phyloP scores from a whole-genome alignment of 2,797 vertebrate genomes.

The Sciurus carolinensis region DNA sequence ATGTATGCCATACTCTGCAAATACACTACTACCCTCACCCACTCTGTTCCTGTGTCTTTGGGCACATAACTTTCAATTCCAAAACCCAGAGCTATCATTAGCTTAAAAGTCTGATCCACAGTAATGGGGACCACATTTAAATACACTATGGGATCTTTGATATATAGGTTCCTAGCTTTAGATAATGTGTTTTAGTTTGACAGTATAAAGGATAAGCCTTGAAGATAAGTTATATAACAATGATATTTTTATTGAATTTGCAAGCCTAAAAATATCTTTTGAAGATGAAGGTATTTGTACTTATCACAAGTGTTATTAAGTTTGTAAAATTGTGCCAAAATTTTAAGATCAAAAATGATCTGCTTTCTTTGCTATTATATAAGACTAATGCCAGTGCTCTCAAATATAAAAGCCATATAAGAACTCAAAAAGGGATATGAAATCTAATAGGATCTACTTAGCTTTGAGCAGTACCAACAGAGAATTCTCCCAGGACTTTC shows the following conservation, averaged over 20 bases:
- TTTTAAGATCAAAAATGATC: conserved; percentile 57
- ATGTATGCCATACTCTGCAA: neutral
- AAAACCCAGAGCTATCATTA: neutral
- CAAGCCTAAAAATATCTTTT: conserved; percentile 67
- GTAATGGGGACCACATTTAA: neutral
- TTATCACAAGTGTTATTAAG: conserved; percentile 59
- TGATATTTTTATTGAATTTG: conserved; percentile 66
- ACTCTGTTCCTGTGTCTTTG: neutral
- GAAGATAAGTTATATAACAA: conserved; percentile 16
- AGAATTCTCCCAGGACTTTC: conserved; percentile 70
- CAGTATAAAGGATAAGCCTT: neutral
- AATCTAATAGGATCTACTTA: conserved; percentile 34
- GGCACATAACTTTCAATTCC: conserved; percentile 40
- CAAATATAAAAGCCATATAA: conserved; percentile 49
- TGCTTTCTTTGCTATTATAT: conserved; percentile 31
- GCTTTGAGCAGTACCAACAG: conserved; percentile 42
- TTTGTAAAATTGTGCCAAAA: conserved; percentile 59
- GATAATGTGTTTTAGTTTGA: neutral
- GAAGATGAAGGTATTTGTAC: conserved; percentile 66
- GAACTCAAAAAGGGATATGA: conserved; percentile 26
- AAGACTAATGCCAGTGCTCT: neutral
- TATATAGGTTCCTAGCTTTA: neutral
- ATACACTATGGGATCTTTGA: neutral
- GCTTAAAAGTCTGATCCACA: neutral
- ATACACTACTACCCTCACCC: accelerated